Conservation (phyloP, 2,888 invertebrate genomes). For the Catocala fraxini region DNA sequence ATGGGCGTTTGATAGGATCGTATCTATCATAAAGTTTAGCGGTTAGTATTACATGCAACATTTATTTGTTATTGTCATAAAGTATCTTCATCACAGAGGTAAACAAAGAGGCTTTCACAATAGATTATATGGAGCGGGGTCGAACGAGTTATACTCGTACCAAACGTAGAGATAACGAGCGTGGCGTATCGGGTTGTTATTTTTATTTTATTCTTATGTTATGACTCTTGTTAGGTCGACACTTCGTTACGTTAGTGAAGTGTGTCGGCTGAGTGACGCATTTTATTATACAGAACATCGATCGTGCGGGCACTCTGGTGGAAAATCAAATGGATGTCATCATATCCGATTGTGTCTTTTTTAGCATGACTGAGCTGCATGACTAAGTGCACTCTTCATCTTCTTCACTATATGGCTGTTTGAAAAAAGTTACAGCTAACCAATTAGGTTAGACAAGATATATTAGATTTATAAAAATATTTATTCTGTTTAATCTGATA, state of each 20-base stretch:
- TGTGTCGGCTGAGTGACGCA: conserved; percentile 25
- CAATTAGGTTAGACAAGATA: too few relatives aligned
- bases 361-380: too few relatives aligned
- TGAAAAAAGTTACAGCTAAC: too few relatives aligned
- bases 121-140: conserved; percentile 15
- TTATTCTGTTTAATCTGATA: too few relatives aligned
- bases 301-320: neutral
- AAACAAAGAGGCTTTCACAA: conserved; percentile 32
- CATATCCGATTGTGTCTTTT: too few relatives aligned
- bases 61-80: conserved; percentile 31
- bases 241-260: conserved; percentile 56
- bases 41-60: conserved; percentile 16
- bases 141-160: conserved; percentile 46
- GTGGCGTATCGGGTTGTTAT: conserved; percentile 66
- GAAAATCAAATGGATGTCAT: neutral
- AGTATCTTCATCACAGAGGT: conserved; percentile 28
- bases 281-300: conserved; percentile 30
- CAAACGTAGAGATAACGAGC: conserved; percentile 71
- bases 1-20: conserved; percentile 20
- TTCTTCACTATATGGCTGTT: too few relatives aligned
- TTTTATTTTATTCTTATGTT: conserved; percentile 70
- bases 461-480: too few relatives aligned
- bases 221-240: conserved; percentile 69
- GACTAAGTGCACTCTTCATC: too few relatives aligned
- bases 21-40: conserved; percentile 26